Percentiles rank a stretch among this genome's conserved stretches.
Conservation (phyloP, 1,140 invertebrate genomes). For the Drosophila ananassae region DNA sequence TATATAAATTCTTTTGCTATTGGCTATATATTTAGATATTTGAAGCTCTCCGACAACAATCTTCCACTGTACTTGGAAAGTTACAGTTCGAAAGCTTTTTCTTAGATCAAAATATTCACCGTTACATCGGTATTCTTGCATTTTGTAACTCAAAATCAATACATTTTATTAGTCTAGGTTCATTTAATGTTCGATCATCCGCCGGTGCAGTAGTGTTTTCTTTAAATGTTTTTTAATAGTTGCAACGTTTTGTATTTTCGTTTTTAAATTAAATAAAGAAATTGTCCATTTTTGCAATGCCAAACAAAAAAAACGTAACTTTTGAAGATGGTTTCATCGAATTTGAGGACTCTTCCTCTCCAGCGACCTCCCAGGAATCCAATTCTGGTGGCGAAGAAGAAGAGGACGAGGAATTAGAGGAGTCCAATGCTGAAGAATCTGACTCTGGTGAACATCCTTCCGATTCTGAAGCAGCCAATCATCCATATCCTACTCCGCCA, state of each 20-base stretch:
- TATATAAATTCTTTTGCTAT: too few relatives aligned
- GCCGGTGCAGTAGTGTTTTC: not conserved
- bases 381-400: not conserved
- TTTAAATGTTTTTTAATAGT: not conserved
- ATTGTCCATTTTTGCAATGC: not conserved
- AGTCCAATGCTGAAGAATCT: not conserved
- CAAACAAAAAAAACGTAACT: not conserved
- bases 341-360: not conserved
- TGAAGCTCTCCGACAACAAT: too few relatives aligned
- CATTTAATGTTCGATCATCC: not conserved
- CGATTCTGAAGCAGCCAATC: not conserved
- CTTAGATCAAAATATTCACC: not conserved
- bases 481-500: not conserved
- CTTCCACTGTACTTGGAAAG: not conserved
- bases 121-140: not conserved
- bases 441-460: not conserved
- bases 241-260: not conserved
- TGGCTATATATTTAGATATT: too few relatives aligned
- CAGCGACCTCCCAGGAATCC: not conserved
- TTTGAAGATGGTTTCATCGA: not conserved
- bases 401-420: not conserved
- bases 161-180: not conserved
- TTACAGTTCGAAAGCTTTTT: not conserved
- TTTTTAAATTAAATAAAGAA: not conserved
- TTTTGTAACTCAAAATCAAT: not conserved